Evolutionary conservation across 1,140 invertebrate species (phyloP), one percentile per base, ranked within the genome.

Genomic region (Trigoniulus corallinus): DNA sequence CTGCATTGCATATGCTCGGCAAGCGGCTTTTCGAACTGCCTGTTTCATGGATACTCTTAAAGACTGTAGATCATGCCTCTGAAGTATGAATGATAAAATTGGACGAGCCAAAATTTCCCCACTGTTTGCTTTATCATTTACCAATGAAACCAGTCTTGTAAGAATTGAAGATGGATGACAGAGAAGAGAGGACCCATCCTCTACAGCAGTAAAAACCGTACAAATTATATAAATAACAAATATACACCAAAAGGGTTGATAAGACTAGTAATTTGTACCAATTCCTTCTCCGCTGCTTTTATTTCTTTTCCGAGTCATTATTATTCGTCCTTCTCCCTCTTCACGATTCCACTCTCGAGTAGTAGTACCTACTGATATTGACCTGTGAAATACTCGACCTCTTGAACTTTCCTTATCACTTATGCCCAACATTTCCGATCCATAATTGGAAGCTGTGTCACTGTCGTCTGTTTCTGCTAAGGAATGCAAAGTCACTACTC

Each of bases 1-100:
- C 71, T 81, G 80, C 74, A 89, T 80, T 1, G 85, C 86, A 62
- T 88, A 89, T 7, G 87, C 81, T 53, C 88, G 70, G 61, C 84
- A 89, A 1, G 85, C 79, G 4, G 87, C 81, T 59, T 86, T 84
- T 47, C 85, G 68, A 1, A 92, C 62, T 1, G 85, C 81, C 53
- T 86, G 78, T 53, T 80, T 79, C 81, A 92, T 88, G n/a, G 81
- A 79, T 12, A 81, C 67, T 56, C 82, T 80, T 3, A 93, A 59
- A 22, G 79, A 75, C 23, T 82, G 78, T 18, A 93, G 69, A 62
- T 93, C 84, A 59, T 92, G 86, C 50, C 84, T 77, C 58, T 91
- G 84, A 10, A 85, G 72, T 18, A 91, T 76, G 59, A 94, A 93
- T 1, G 78, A 68, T 72, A 93, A 79, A 1, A 88, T 82, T 0